Conservation (phyloP, 2,888 invertebrate genomes). For the Drosophila diplacantha region DNA sequence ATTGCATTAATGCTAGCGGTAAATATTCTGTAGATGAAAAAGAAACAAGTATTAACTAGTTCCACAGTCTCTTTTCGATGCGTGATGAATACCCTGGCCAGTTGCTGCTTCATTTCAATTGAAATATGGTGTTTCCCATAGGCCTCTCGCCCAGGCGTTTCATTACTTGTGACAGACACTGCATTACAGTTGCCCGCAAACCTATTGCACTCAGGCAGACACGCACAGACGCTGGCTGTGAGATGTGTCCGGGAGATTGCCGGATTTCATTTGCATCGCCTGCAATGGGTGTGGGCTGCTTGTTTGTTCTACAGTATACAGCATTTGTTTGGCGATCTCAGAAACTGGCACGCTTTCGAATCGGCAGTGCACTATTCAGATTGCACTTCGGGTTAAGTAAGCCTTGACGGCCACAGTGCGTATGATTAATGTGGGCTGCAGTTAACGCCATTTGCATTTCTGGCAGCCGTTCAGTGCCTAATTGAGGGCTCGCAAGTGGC, state of each 20-base stretch:
- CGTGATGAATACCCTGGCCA: background rate
- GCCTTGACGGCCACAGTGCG: constrained; percentile 27
- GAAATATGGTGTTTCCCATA: background rate
- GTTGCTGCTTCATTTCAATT: background rate
- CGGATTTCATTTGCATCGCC: constrained; percentile 26
- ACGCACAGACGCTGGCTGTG: background rate
- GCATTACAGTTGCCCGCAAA: constrained; percentile 5
- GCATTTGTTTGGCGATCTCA: constrained; percentile 12
- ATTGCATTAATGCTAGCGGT: background rate
- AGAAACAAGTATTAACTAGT: background rate
- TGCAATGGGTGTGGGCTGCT: constrained; percentile 7
- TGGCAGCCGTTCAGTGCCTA: constrained; percentile 2
- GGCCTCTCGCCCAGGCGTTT: constrained; percentile 1
- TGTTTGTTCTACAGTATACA: background rate
- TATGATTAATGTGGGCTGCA: constrained; percentile 38
- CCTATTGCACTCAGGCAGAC: constrained; percentile 9
- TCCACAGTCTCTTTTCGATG: background rate
- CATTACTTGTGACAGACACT: constrained; percentile 27
- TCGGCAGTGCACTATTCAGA: constrained; percentile 17
- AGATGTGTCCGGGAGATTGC: constrained; percentile 10
- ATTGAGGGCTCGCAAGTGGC: constrained; percentile 27
- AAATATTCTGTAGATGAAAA: background rate
- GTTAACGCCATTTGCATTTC: constrained; percentile 23
- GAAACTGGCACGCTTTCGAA: constrained; percentile 42
- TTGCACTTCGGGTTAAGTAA: constrained; percentile 29